A percentile compares a stretch with the other conserved stretches of the same genome.
These are phyloP conservation scores for Ameiurus melas DNA, from an alignment of 2,113 vertebrate species.

Conservation along the genomic window DNA sequence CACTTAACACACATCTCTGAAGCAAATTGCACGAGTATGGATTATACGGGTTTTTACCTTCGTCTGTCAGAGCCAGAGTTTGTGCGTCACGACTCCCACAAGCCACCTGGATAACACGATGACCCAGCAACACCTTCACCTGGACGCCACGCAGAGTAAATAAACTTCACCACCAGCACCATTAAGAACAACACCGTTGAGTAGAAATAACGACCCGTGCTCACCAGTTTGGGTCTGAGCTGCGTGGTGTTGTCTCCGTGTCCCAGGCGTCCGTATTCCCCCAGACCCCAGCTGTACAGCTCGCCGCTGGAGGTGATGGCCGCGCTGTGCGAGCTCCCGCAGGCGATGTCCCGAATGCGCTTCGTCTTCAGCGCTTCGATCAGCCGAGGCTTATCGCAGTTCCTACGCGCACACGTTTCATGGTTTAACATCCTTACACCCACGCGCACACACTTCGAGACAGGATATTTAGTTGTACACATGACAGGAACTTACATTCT, in stretches of 20 bases:
- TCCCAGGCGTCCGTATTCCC: slow-evolving; percentile 93
- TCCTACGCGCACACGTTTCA: slow-evolving; percentile 71
- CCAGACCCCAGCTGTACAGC: slow-evolving; percentile 94
- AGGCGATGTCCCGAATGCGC: slow-evolving; percentile 95
- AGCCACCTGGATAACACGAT: slow-evolving; percentile 94
- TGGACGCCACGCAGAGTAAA: slow-evolving; percentile 56
- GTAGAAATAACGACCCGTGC: not conserved
- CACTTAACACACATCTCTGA: not conserved
- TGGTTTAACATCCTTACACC: not conserved
- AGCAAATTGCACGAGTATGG: not conserved
- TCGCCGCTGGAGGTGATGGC: slow-evolving; percentile 97
- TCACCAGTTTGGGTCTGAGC: slow-evolving; percentile 95
- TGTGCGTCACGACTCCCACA: slow-evolving; percentile 97
- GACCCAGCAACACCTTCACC: slow-evolving; percentile 96
- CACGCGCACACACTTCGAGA: not conserved
- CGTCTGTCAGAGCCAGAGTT: slow-evolving; percentile 93
- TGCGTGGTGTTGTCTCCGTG: slow-evolving; percentile 98
- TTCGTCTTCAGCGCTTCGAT: slow-evolving; percentile 96
- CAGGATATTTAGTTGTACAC: not conserved
- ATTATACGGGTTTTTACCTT: slow-evolving; percentile 73
- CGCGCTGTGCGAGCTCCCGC: slow-evolving; percentile 95
- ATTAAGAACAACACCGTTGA: no score
- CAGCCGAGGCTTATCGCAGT: slow-evolving; percentile 95
- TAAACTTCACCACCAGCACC: not conserved
- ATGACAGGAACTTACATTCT: slow-evolving; percentile 81